Percentiles rank a stretch among this genome's conserved stretches.
Evolutionary conservation across 2,113 vertebrate genomes (phyloP).

Genomic region (Boulengeromyrus knoepffleri): DNA sequence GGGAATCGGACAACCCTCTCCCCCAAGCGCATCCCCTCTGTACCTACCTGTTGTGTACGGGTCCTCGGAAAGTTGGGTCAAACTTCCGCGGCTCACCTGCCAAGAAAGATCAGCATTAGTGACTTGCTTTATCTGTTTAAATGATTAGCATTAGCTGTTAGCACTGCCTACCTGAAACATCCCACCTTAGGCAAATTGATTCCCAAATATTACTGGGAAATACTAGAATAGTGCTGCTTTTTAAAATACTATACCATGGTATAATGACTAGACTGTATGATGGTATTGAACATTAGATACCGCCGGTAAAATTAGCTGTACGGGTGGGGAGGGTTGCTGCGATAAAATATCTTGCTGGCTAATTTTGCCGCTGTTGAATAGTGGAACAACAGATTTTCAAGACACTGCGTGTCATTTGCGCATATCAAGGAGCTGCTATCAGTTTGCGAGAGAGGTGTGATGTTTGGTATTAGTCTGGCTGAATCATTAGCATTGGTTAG

Average conservation of each 20-base stretch:
- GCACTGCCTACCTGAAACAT: neutral
- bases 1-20: neutral
- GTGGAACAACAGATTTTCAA: neutral
- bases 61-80: conserved; percentile 86
- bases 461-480: neutral
- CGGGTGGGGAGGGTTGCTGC: neutral
- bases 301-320: neutral
- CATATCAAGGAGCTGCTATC: neutral
- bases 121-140: neutral
- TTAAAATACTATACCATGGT: neutral
- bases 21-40: neutral
- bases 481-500: neutral
- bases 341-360: neutral
- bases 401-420: neutral
- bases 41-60: conserved; percentile 76
- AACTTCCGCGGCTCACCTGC: conserved; percentile 81
- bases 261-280: neutral
- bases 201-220: neutral
- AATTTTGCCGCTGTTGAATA: neutral
- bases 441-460: neutral
- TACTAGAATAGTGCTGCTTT: neutral
- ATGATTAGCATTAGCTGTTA: neutral
- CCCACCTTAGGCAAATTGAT: neutral
- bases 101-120: conserved; percentile 46
- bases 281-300: neutral